phyloP scores from a whole-genome alignment of 2,888 invertebrate species.

The Athrips mouffetella region DNA sequence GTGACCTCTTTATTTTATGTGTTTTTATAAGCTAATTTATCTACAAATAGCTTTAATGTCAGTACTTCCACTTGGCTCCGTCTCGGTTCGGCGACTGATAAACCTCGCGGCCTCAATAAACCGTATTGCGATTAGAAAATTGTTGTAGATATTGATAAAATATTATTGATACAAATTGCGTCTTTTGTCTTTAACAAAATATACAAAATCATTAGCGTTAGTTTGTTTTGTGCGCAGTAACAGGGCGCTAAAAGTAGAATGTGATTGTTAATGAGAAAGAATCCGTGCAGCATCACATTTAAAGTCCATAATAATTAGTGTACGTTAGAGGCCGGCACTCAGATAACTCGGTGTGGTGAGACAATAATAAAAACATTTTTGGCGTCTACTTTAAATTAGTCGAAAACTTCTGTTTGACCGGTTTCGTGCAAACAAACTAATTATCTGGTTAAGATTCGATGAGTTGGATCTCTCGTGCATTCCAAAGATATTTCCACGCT shows the following conservation, averaged over 20 bases:
- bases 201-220: neutral
- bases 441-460: constrained; percentile 46
- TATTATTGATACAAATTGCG: constrained; percentile 19
- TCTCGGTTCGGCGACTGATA: constrained; percentile 22
- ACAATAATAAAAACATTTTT: neutral
- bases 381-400: neutral
- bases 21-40: constrained; percentile 3
- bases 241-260: constrained; percentile 10
- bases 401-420: constrained; percentile 7
- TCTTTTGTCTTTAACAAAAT: constrained; percentile 9
- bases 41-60: constrained; percentile 3
- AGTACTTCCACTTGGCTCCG: constrained; percentile 10
- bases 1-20: constrained; percentile 2
- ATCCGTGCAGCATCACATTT: neutral
- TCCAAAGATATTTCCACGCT: constrained; percentile 50
- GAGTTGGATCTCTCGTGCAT: constrained; percentile 55
- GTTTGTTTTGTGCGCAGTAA: constrained; percentile 4
- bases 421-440: constrained; percentile 50
- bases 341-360: constrained; percentile 5
- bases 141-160: constrained; percentile 24
- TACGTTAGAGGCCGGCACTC: neutral
- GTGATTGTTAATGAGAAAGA: constrained; percentile 7
- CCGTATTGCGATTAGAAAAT: constrained; percentile 19
- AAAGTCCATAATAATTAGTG: constrained; percentile 2
- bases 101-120: constrained; percentile 15